Percentiles rank a stretch among this genome's conserved stretches.
Conservation (phyloP, 2,797 vertebrate genomes). For the Syngnathus acus region DNA sequence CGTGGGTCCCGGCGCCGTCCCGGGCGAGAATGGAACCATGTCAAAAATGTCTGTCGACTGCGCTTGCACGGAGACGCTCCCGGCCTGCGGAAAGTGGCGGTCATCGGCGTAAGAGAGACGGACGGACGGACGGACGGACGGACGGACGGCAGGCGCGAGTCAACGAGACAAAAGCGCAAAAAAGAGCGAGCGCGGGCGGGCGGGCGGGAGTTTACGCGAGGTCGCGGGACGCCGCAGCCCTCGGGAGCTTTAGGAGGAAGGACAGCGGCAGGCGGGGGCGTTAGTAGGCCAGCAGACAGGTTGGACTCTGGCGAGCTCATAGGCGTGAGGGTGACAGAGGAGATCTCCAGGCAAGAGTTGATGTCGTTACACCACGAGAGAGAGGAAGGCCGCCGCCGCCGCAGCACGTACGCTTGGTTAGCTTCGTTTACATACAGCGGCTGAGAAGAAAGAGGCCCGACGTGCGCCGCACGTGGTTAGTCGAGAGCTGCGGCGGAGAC, state of each 20-base stretch:
- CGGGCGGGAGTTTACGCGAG: slow-evolving; percentile 71
- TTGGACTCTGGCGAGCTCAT: slow-evolving; percentile 86
- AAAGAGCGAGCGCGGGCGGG: slow-evolving; percentile 9
- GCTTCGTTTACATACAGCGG: slow-evolving; percentile 78
- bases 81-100: slow-evolving; percentile 68
- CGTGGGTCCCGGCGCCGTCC: slow-evolving; percentile 77
- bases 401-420: slow-evolving; percentile 79
- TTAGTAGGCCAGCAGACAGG: slow-evolving; percentile 79
- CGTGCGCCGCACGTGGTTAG: not conserved
- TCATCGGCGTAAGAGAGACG: not conserved
- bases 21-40: slow-evolving; percentile 95
- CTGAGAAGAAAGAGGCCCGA: slow-evolving; percentile 74
- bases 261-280: slow-evolving; percentile 76
- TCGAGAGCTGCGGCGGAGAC: not conserved
- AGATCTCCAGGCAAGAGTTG: slow-evolving; percentile 85
- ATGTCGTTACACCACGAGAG: slow-evolving; percentile 85
- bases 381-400: slow-evolving; percentile 81
- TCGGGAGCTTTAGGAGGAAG: slow-evolving; percentile 68
- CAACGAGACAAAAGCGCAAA: slow-evolving; percentile 1
- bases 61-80: slow-evolving; percentile 75
- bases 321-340: slow-evolving; percentile 85
- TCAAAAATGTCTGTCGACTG: slow-evolving; percentile 91
- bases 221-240: slow-evolving; percentile 79
- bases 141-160: not conserved
- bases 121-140: not conserved